Base-by-base conservation (phyloP, 2,888 invertebrate species). In the Sarcophaga variegata region DNA sequence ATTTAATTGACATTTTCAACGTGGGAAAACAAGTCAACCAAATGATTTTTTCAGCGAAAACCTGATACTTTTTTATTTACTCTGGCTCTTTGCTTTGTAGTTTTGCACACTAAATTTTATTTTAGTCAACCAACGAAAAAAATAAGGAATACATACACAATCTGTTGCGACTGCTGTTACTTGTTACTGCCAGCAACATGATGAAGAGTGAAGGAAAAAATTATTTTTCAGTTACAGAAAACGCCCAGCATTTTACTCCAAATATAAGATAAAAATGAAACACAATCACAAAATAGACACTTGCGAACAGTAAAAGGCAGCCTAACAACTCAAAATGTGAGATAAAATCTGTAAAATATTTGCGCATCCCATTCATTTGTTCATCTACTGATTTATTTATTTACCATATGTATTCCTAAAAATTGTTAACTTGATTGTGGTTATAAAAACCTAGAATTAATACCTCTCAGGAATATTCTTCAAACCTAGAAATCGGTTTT, bases 1-100 rank as follows among this genome's bases (percentile, higher is more conserved):
- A 86, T 83, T 86, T 81, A 86, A 86, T 86, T 86, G 83, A 83
- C 86, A 83, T 83, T 86, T 86, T 75, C 83, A 75, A 83, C 86
- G 86, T 86, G 86, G 86, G 86, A 86, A 86, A 83, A 86, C 86
- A 78, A 83, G 83, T 83, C 83, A 86, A 81, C 66, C 74, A 71
- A 86, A 81, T 83, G 77, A 79, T 86, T 83, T 76, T 82, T 64
- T 78, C 37, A 79, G 64, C 60, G 47, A 69, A 85, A 86, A 86
- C 86, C 83, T 70, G 86, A 83, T 76, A 74, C 70, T 25, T 64
- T 69, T 77, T 59, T 72, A 20, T 71, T 37, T 37, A 37, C 37
- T 8, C 37, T 37, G 8, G 22, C 22, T 22, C 8, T 37, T 8
- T 37, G 37, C 37, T 37, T 37, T 37, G 37, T 37, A 8, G 37